A percentile compares a stretch with the other conserved stretches of the same genome.
Evolutionary conservation across 2,113 vertebrate genomes (phyloP).

Genomic region (Tonatia bakeri): DNA sequence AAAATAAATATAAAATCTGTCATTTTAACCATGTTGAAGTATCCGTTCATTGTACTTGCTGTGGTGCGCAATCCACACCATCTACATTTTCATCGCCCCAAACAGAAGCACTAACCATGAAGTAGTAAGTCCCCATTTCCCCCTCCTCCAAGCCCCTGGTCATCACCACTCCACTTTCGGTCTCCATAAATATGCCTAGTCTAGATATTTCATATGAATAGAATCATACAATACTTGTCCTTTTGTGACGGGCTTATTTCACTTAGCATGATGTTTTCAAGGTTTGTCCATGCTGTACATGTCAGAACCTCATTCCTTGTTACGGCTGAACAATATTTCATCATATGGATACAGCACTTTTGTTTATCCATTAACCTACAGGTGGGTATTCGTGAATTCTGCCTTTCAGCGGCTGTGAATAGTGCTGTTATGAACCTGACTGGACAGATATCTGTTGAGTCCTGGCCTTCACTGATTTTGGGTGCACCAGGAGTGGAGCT

Average conservation of each 20-base stretch:
- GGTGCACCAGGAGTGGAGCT: background rate
- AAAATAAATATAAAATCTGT: conserved; percentile 21
- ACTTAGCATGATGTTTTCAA: background rate
- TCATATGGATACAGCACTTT: background rate
- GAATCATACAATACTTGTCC: background rate
- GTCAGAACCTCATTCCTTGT: background rate
- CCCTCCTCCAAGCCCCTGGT: too few species aligned
- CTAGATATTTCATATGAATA: too few species aligned
- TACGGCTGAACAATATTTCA: background rate
- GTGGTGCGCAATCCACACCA: background rate
- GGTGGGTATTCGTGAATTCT: background rate
- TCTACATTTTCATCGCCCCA: background rate
- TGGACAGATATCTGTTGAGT: background rate
- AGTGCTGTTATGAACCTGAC: background rate
- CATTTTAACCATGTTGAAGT: background rate
- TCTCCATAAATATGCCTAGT: too few species aligned
- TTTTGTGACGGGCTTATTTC: background rate
- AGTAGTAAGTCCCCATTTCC: background rate
- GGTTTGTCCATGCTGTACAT: background rate
- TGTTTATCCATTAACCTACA: background rate
- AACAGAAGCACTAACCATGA: background rate
- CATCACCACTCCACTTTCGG: too few species aligned
- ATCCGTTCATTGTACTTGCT: background rate
- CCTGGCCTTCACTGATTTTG: background rate
- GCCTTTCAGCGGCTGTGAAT: background rate